Conservation (phyloP, 2,797 vertebrate species). For the Paguma larvata region DNA sequence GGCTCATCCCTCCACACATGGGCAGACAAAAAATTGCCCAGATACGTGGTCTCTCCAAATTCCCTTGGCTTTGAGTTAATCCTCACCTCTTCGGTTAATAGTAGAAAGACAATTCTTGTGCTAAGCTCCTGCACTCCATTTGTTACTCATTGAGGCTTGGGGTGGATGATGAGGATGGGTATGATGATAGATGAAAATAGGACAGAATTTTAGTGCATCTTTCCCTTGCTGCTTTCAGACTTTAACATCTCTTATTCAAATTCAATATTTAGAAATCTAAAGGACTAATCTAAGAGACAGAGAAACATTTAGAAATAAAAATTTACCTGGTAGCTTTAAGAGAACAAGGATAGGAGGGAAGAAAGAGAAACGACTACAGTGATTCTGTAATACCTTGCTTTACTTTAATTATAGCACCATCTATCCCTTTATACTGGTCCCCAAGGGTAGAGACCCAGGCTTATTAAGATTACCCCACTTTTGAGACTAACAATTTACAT, state of each 20-base stretch:
- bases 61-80: not conserved
- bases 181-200: not conserved
- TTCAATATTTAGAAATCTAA: not conserved
- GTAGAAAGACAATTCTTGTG: not conserved
- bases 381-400: not conserved
- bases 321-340: not conserved
- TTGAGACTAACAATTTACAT: not conserved
- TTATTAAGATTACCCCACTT: not conserved
- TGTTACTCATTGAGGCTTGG: not conserved
- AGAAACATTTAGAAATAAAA: not conserved
- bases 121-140: not conserved
- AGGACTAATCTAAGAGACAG: not conserved
- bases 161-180: not conserved
- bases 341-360: not conserved
- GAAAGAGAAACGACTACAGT: not conserved
- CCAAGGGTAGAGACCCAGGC: not conserved
- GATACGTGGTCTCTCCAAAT: not conserved
- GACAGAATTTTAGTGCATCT: not conserved
- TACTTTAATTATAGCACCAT: not conserved
- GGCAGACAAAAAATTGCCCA: not conserved
- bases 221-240: not conserved
- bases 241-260: not conserved
- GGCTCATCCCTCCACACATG: not conserved
- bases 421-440: not conserved
- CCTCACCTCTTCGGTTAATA: not conserved